Percentiles rank a stretch among this genome's conserved stretches.
These are phyloP conservation scores for Heterochromis multidens DNA, from an alignment of 2,113 vertebrate genomes.

Conservation along the genomic window DNA sequence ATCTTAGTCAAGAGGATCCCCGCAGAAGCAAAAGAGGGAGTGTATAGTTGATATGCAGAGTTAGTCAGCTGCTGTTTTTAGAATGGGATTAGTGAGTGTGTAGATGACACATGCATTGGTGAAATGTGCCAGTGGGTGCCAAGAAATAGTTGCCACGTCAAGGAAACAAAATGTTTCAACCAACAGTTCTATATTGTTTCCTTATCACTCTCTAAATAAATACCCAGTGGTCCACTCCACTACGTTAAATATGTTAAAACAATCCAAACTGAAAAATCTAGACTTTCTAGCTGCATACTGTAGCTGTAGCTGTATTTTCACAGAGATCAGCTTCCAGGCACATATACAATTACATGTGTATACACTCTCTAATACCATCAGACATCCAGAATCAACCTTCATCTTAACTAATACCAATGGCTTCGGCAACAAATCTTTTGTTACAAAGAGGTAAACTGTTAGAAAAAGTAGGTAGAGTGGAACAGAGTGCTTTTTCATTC, in stretches of 20 bases:
- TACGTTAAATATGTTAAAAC: background rate
- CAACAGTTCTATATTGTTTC: background rate
- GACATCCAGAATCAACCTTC: background rate
- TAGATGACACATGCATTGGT: background rate
- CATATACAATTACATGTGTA: background rate
- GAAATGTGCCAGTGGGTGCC: background rate
- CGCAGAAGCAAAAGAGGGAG: background rate
- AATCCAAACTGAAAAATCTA: background rate
- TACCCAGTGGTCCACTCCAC: background rate
- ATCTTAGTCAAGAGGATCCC: background rate
- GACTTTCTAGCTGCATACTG: background rate
- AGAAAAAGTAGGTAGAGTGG: background rate
- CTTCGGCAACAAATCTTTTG: no score
- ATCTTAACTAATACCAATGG: background rate
- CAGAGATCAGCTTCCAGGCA: background rate
- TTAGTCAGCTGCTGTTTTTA: background rate
- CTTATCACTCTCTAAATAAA: background rate
- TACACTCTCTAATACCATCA: background rate
- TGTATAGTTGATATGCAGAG: background rate
- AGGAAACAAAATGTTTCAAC: conserved; percentile 12
- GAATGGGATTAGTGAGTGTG: background rate
- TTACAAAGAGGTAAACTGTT: no score
- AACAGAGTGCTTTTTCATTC: background rate
- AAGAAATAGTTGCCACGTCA: conserved; percentile 8
- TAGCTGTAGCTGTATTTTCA: background rate